These are phyloP conservation scores for Leucosticte australis DNA, from an alignment of 2,113 vertebrate species.

Conservation along the genomic window DNA sequence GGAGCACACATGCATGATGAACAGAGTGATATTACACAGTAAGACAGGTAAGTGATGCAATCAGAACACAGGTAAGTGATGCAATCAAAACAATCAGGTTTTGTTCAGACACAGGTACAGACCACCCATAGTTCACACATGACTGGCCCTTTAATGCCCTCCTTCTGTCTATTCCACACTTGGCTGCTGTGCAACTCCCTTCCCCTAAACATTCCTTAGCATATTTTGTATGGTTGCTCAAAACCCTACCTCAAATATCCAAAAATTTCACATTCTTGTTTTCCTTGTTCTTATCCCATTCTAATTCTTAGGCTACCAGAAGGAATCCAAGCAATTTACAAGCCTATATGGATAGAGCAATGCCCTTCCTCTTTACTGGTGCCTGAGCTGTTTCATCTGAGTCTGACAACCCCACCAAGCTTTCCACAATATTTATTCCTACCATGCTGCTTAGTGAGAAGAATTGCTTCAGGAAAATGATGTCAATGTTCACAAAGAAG, in stretches of 20 bases:
- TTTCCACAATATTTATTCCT: not conserved
- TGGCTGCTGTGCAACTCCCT: not conserved
- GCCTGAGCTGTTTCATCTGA: not conserved
- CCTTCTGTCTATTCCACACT: not conserved
- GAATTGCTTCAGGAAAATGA: not conserved
- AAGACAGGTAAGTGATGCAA: not conserved
- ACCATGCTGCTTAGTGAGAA: not conserved
- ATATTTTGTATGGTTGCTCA: not conserved
- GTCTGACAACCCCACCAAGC: not conserved
- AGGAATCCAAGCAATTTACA: not conserved
- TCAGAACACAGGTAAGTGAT: not conserved
- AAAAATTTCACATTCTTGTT: not conserved
- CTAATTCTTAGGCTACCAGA: not conserved
- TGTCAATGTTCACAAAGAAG: rapidly evolving
- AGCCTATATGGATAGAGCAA: not conserved
- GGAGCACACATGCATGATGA: not conserved
- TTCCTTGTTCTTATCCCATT: not conserved
- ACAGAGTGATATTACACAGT: not conserved
- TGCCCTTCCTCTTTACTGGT: not conserved
- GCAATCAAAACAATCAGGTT: not conserved
- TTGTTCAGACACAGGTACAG: not conserved
- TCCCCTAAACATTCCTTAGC: not conserved
- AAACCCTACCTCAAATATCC: not conserved
- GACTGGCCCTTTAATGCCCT: not conserved
- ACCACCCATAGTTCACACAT: not conserved